Evolutionary conservation across 2,888 invertebrate species (phyloP).

Genomic region (Drosophila anomalipes): DNA sequence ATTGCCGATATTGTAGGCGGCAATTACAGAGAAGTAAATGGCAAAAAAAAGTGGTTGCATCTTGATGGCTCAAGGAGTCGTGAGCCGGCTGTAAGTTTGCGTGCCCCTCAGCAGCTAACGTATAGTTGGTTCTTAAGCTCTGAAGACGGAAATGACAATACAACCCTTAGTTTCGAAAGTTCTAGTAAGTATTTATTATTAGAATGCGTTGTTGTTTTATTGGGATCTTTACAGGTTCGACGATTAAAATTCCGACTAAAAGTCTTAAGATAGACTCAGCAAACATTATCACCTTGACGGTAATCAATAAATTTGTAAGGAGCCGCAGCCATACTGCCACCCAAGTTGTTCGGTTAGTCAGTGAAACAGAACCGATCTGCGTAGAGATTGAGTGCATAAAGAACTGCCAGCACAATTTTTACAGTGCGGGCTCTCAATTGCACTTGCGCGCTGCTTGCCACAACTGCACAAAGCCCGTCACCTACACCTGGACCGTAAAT

Average conservation of each 20-base stretch:
- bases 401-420: slow-evolving; percentile 20
- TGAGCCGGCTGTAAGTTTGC: slow-evolving; percentile 19
- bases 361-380: not conserved
- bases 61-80: slow-evolving; percentile 43
- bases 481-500: slow-evolving; percentile 33
- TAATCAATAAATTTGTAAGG: not conserved
- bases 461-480: slow-evolving; percentile 5
- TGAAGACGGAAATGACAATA: not conserved
- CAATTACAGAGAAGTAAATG: slow-evolving; percentile 12
- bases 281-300: slow-evolving; percentile 19
- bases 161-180: slow-evolving; percentile 3
- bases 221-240: slow-evolving; percentile 8
- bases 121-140: slow-evolving; percentile 33
- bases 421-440: not conserved
- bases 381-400: slow-evolving; percentile 38
- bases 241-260: slow-evolving; percentile 5
- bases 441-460: slow-evolving; percentile 30
- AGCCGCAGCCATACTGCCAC: not conserved
- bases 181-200: slow-evolving; percentile 12
- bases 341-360: slow-evolving; percentile 16
- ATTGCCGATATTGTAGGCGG: slow-evolving; percentile 33
- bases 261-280: not conserved
- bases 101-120: slow-evolving; percentile 2
- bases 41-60: not conserved
- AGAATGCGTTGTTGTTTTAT: not conserved